phyloP scores from a whole-genome alignment of 2,113 vertebrate genomes.

The Nettapus auritus region DNA sequence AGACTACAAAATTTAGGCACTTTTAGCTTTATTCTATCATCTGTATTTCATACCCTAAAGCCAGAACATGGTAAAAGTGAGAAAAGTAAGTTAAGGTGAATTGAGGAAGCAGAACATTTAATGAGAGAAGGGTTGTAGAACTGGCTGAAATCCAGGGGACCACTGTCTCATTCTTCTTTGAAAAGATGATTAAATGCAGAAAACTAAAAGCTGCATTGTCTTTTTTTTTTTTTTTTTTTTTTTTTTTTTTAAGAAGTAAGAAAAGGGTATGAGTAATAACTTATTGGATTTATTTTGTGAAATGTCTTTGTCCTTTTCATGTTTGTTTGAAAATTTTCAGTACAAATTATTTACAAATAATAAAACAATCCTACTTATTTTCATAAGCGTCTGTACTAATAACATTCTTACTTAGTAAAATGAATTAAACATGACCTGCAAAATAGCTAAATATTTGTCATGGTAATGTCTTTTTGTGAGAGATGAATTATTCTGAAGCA shows the following conservation, averaged over 20 bases:
- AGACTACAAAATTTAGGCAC: not conserved
- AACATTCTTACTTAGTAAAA: slow-evolving; percentile 74
- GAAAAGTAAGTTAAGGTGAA: not conserved
- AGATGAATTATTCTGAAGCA: slow-evolving; percentile 69
- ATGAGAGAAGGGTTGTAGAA: not conserved
- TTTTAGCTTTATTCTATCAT: not conserved
- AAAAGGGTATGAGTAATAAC: not conserved
- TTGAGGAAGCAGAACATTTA: not conserved
- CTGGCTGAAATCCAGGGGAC: not conserved
- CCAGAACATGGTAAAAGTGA: not conserved
- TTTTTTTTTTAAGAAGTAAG: not conserved
- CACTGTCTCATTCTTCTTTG: not conserved
- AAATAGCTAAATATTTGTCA: slow-evolving; percentile 58
- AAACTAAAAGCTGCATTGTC: not conserved
- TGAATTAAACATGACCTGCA: slow-evolving; percentile 74
- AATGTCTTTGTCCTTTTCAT: slow-evolving; percentile 20
- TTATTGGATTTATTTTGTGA: slow-evolving; percentile 14
- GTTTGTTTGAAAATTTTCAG: slow-evolving; percentile 41
- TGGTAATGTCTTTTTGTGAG: slow-evolving; percentile 55
- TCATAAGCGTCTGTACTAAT: slow-evolving; percentile 75
- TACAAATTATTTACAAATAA: slow-evolving; percentile 45
- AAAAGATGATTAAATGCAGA: not conserved
- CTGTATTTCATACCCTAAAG: not conserved
- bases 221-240: not conserved
- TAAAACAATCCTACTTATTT: slow-evolving; percentile 75